phyloP scores from a whole-genome alignment of 35 echinoderm and acorn worm species.

The Anneissia japonica region DNA sequence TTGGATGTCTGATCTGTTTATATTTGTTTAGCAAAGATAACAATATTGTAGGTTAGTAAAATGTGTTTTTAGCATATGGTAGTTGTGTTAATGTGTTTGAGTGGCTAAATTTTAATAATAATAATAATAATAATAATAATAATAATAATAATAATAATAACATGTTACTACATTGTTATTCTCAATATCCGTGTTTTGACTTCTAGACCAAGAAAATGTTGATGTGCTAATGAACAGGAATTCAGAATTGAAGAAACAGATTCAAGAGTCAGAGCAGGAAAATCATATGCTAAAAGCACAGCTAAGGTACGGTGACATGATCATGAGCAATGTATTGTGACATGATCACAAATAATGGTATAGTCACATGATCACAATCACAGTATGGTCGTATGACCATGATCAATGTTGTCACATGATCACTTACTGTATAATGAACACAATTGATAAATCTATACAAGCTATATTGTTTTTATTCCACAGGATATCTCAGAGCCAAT shows the following conservation, averaged over 20 bases:
- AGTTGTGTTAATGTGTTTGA: too few relatives aligned
- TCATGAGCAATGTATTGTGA: not conserved
- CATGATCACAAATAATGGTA: not conserved
- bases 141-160: too few relatives aligned
- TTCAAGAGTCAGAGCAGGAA: constrained; percentile 78
- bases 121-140: too few relatives aligned
- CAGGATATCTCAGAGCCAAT: not conserved
- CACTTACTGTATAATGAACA: too few relatives aligned
- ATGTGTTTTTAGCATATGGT: too few relatives aligned
- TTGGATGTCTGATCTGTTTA: too few relatives aligned
- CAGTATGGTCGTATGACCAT: not conserved
- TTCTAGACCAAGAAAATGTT: not conserved
- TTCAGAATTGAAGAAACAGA: constrained; percentile 47
- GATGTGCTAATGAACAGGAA: not conserved
- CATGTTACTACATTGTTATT: too few relatives aligned
- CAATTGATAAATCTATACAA: too few relatives aligned
- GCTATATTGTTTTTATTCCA: not conserved
- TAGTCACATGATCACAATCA: not conserved
- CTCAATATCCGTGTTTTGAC: too few relatives aligned
- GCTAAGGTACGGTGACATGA: constrained; percentile 63
- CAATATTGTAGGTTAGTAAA: too few relatives aligned
- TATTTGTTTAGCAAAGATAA: too few relatives aligned
- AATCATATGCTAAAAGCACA: constrained; percentile 83
- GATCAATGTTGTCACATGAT: not conserved
- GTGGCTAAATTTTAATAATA: too few relatives aligned